Evolutionary conservation across 2,113 vertebrate species (phyloP).

Genomic region (Varanus komodoensis): DNA sequence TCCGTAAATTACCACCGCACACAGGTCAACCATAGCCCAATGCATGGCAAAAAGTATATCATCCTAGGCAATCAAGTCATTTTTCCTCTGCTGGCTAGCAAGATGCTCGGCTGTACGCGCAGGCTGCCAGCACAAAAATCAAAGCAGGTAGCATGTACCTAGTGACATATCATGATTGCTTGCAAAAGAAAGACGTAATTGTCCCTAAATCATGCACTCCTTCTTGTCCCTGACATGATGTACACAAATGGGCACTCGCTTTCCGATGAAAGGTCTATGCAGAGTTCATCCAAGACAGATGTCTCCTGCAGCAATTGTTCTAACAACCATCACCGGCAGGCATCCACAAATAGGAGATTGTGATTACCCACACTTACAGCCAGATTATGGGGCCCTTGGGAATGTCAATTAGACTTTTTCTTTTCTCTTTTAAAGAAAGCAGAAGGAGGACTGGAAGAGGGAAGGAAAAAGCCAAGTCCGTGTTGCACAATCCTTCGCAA

Average conservation of each 20-base stretch:
- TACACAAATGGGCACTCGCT: constrained; percentile 31
- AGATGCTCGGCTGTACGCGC: neutral
- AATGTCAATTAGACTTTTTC: neutral
- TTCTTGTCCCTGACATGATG: constrained; percentile 23
- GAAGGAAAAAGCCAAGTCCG: neutral
- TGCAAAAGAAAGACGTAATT: constrained; percentile 25
- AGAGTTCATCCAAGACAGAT: constrained; percentile 41
- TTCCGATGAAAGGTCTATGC: constrained; percentile 24
- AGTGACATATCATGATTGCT: constrained; percentile 37
- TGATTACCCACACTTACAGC: constrained; percentile 25
- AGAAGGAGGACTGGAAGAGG: neutral
- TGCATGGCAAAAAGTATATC: neutral
- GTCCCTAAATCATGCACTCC: constrained; percentile 33
- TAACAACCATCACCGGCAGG: constrained; percentile 6
- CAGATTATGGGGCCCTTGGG: constrained; percentile 25
- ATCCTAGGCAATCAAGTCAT: neutral
- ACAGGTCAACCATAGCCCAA: neutral
- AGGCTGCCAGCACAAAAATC: neutral
- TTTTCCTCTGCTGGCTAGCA: neutral
- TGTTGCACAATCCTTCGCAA: neutral
- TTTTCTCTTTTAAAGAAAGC: neutral
- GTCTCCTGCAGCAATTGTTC: constrained; percentile 16
- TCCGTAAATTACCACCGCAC: constrained; percentile 14
- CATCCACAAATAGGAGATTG: constrained; percentile 9
- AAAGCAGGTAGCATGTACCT: neutral